A percentile compares a stretch with the other conserved stretches of the same genome.
These are phyloP conservation scores for Branchinecta sandiegonensis DNA, from an alignment of 2,888 invertebrate species.

Conservation along the genomic window DNA sequence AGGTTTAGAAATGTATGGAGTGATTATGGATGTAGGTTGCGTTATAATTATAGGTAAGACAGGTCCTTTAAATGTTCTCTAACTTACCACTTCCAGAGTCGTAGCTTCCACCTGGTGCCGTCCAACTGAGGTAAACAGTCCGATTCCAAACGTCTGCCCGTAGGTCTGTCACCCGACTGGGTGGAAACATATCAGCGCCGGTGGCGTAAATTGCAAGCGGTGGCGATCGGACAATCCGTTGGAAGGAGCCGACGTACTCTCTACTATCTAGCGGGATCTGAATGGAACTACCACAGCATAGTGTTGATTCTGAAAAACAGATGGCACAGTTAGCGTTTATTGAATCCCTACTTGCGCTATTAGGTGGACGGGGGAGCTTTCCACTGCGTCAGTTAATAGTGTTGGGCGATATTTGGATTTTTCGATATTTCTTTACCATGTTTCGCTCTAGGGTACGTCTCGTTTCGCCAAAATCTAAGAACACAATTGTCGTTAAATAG, in stretches of 20 bases:
- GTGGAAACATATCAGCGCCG: conserved; percentile 31
- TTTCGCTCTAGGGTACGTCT: too few relatives aligned
- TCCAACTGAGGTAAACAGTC: conserved; percentile 43
- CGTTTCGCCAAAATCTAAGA: too few relatives aligned
- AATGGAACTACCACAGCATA: conserved; percentile 39
- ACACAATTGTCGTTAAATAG: too few relatives aligned
- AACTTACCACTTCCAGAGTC: conserved; percentile 30
- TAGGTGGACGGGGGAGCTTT: too few relatives aligned
- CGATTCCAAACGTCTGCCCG: conserved; percentile 37
- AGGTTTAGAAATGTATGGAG: too few relatives aligned
- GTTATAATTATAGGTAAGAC: too few relatives aligned
- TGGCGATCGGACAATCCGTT: neutral
- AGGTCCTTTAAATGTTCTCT: neutral
- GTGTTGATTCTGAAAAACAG: neutral
- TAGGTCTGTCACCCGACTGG: conserved; percentile 44
- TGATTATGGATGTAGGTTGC: too few relatives aligned
- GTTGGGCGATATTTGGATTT: too few relatives aligned
- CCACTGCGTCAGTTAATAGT: too few relatives aligned
- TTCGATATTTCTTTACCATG: too few relatives aligned
- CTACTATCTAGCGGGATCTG: conserved; percentile 26
- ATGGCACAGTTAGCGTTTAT: neutral
- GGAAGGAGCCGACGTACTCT: conserved; percentile 31
- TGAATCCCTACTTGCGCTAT: too few relatives aligned
- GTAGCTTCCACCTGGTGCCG: conserved; percentile 40
- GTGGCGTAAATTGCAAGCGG: neutral